Evolutionary conservation across 2,113 vertebrate species (phyloP).

Genomic region (Tetrao urogallus): DNA sequence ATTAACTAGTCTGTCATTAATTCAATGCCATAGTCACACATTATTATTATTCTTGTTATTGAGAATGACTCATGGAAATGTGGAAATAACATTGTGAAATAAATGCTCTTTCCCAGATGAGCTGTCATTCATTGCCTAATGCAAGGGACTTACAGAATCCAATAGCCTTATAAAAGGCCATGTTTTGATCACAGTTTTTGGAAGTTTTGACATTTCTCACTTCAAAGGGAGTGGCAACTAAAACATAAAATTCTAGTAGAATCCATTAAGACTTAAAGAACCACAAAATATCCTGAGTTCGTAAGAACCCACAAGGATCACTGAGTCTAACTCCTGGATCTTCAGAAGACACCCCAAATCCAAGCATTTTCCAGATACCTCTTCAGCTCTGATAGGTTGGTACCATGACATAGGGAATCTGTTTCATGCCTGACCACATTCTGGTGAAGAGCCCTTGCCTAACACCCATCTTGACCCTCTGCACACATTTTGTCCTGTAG

Average conservation of each 20-base stretch:
- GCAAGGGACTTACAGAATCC: background rate
- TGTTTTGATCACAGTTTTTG: background rate
- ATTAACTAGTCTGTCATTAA: background rate
- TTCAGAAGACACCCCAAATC: background rate
- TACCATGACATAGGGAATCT: background rate
- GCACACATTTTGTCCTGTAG: background rate
- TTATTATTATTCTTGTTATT: background rate
- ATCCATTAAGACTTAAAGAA: background rate
- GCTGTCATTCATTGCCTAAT: background rate
- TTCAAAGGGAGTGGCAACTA: background rate
- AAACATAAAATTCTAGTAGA: background rate
- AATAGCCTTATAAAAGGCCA: background rate
- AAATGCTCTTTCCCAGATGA: background rate
- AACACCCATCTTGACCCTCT: background rate
- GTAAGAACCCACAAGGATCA: background rate
- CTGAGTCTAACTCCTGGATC: background rate
- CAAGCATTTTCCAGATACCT: background rate
- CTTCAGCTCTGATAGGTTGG: background rate
- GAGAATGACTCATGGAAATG: background rate
- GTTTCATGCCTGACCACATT: background rate
- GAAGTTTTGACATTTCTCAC: background rate
- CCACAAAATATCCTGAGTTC: background rate
- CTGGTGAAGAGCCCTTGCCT: background rate
- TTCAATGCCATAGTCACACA: background rate
- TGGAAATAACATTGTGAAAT: background rate